Evolutionary conservation across 2,888 invertebrate genomes (phyloP), one percentile per base, ranked within the genome.

Genomic region (Pterobdella sp.): DNA sequence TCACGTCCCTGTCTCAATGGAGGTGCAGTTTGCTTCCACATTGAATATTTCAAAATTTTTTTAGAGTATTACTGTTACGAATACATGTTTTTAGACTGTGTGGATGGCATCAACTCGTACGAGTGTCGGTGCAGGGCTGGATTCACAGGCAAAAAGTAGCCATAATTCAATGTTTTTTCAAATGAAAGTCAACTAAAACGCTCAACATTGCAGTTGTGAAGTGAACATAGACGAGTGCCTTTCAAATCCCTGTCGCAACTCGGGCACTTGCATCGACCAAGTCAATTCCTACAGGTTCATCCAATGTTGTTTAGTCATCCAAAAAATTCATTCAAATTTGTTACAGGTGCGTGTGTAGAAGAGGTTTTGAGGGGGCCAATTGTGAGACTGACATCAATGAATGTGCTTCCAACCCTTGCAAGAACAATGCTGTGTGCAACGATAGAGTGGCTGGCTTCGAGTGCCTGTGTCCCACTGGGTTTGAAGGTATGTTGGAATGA

Each of bases 401-500:
- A 56, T 75, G 76, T 63, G 22, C 34, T 26, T 72, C 68, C 34
- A 31, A 52, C 29, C 76, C 76, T 1, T 77, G 77, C 72, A 63
- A 52, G 60, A 69, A 77, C 36, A 74, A 74, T 18, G 77, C 94
- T 74, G 93, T 93, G 72, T 95, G 94, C 80, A 86, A 94, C 78
- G 94, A 95, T 81, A 93, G 93, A 84, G 91, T 93, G 14, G 94
- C 78, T 29, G 77, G 77, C 0, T 76, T 75, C 31, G 63, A 31
- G 4, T 78, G 78, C 70, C 37, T n/a, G 36, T 78, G 78, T 71
- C 66, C n/a, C 35, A 36, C 73, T 3, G 78, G 78, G 1, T 78
- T 63, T 60, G 73, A 72, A 14, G 76, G 76, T 35, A 26, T 56
- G 10, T 7, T 56, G 60, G n/a, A 7, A 42, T 7, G 49, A 14